These are phyloP conservation scores for Orchestia grillus DNA, from an alignment of 1,140 invertebrate genomes.

Conservation along the genomic window DNA sequence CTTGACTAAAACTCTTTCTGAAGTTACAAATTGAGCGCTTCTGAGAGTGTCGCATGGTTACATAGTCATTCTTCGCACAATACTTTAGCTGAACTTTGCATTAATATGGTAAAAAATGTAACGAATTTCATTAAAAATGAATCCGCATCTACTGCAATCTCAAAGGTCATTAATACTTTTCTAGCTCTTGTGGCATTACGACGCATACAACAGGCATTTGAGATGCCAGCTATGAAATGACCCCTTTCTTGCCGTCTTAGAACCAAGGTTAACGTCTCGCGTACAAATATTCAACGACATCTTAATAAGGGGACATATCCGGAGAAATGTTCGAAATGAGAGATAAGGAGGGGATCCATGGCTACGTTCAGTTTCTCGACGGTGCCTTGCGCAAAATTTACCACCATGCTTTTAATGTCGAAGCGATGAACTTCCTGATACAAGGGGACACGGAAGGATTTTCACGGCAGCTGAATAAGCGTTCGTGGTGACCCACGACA, in stretches of 20 bases:
- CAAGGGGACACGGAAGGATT: constrained; percentile 1
- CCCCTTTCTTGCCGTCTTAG: neutral
- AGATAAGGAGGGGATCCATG: neutral
- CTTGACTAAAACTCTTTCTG: neutral
- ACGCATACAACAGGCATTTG: neutral
- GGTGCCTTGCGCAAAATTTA: neutral
- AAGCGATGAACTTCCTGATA: neutral
- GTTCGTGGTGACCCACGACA: neutral
- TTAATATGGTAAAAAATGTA: neutral
- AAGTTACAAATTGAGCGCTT: neutral
- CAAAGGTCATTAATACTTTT: too few species aligned
- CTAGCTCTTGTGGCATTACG: too few species aligned
- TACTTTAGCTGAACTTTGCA: neutral
- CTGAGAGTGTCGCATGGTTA: neutral
- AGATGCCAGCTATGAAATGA: neutral
- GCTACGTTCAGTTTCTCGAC: neutral
- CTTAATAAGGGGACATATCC: neutral
- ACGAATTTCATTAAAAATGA: neutral
- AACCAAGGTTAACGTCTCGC: neutral
- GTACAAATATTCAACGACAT: neutral
- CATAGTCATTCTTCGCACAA: neutral
- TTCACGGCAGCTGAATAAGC: neutral
- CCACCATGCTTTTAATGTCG: neutral
- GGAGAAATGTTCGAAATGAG: neutral
- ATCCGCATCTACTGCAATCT: too few species aligned